Conservation (phyloP, 2,888 invertebrate genomes). For the Drosophila kambysellisi region DNA sequence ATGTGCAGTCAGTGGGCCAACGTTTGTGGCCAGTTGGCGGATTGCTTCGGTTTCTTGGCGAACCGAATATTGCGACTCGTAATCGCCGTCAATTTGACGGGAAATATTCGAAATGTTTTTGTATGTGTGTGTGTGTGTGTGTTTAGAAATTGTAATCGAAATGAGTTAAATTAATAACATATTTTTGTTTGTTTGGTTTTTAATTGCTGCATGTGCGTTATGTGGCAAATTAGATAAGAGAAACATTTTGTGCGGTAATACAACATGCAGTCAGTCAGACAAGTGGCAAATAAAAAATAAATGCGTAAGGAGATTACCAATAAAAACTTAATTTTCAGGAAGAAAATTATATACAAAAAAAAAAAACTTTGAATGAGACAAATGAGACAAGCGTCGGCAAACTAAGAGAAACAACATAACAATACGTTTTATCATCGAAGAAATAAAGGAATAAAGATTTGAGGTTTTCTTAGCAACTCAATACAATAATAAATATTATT, state of each 20-base stretch:
- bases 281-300: neutral
- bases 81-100: conserved; percentile 71
- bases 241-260: conserved; percentile 51
- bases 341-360: neutral
- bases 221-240: conserved; percentile 63
- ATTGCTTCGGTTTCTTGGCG: conserved; percentile 37
- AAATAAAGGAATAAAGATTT: neutral
- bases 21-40: conserved; percentile 50
- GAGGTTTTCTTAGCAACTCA: neutral
- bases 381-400: neutral
- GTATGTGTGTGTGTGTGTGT: conserved; percentile 30
- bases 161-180: conserved; percentile 65
- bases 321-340: neutral
- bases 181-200: conserved; percentile 45
- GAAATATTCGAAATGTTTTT: conserved; percentile 61
- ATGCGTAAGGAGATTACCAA: neutral
- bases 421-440: neutral
- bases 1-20: conserved; percentile 77
- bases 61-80: conserved; percentile 65
- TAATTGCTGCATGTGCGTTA: conserved; percentile 69
- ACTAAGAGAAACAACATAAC: neutral
- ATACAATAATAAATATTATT: neutral
- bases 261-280: conserved; percentile 30
- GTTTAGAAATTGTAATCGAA: conserved; percentile 65
- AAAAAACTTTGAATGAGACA: neutral